phyloP scores from a whole-genome alignment of 2,888 invertebrate genomes.

The Aphodius granarius region DNA sequence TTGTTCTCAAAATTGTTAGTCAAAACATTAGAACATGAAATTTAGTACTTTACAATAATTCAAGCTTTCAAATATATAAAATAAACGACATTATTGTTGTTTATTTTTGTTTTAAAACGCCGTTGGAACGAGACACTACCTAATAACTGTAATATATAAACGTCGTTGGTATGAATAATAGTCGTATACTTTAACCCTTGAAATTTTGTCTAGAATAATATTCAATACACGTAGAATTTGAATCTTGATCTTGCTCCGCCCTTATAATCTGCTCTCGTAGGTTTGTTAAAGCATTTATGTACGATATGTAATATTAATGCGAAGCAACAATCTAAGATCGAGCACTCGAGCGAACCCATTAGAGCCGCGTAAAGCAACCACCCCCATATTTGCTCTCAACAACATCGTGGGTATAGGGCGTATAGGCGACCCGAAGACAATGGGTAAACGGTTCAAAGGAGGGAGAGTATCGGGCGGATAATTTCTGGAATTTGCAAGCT shows the following conservation, averaged over 20 bases:
- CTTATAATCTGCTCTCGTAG: background rate
- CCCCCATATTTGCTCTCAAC: background rate
- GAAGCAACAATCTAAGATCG: background rate
- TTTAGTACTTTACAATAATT: too few species aligned
- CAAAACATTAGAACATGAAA: too few species aligned
- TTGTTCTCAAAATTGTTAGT: too few species aligned
- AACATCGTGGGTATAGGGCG: background rate
- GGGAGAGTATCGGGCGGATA: slow-evolving; percentile 9
- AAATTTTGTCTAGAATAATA: too few species aligned
- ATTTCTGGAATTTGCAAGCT: slow-evolving; percentile 10
- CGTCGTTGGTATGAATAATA: too few species aligned
- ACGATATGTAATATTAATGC: background rate
- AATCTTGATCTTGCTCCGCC: background rate
- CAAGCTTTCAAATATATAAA: too few species aligned
- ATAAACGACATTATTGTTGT: too few species aligned
- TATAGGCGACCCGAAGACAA: background rate
- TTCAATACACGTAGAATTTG: background rate
- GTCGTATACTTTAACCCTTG: too few species aligned
- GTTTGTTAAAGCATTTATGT: background rate
- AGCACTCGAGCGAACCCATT: background rate
- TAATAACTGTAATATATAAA: too few species aligned
- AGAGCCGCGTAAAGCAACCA: background rate
- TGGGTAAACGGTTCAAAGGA: slow-evolving; percentile 4
- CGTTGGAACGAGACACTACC: too few species aligned
- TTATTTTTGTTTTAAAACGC: too few species aligned